phyloP scores from a whole-genome alignment of 2,797 vertebrate genomes.

The Typhlichthys subterraneus region DNA sequence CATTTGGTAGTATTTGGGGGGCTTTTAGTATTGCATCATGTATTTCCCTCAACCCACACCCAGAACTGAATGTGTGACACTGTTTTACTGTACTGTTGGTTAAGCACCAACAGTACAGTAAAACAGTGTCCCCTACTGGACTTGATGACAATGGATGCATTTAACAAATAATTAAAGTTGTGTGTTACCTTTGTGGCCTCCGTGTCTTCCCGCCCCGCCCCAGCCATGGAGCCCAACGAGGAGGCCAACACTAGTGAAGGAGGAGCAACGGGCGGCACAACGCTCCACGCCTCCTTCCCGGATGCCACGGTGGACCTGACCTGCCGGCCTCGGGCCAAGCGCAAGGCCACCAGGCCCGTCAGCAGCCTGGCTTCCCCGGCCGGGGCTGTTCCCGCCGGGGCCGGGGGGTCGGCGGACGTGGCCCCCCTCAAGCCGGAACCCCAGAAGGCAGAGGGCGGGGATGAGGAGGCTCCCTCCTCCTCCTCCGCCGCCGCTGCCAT shows the following conservation, averaged over 20 bases:
- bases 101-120: no score
- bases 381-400: neutral
- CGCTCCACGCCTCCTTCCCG: constrained; percentile 19
- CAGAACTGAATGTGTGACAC: no score
- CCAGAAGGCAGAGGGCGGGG: constrained; percentile 23
- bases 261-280: constrained; percentile 3
- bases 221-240: constrained; percentile 47
- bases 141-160: no score
- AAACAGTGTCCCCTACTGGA: no score
- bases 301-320: constrained; percentile 63
- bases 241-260: constrained; percentile 33
- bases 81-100: no score
- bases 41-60: no score
- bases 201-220: neutral
- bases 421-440: constrained; percentile 56
- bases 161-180: neutral
- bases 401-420: constrained; percentile 20
- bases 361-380: neutral
- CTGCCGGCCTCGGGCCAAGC: constrained; percentile 49
- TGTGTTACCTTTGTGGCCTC: neutral
- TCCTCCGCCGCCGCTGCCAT: constrained; percentile 3
- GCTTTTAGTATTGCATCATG: no score
- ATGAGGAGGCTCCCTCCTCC: constrained; percentile 42
- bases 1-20: no score
- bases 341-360: constrained; percentile 30